Conservation (phyloP, 2,113 vertebrate genomes). For the Ramphastos sulfuratus region DNA sequence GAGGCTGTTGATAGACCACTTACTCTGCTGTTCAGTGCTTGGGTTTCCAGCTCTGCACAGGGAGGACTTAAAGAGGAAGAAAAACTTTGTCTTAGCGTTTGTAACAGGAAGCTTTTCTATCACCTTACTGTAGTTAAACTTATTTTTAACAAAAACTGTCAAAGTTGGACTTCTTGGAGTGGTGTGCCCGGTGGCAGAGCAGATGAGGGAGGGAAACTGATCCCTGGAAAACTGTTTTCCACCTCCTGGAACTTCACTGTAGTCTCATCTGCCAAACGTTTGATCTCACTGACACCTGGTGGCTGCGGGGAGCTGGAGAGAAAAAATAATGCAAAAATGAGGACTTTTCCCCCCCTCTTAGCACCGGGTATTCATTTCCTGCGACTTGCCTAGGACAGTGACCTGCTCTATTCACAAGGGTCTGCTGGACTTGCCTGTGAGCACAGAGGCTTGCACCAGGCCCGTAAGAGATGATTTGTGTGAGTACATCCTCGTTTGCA, state of each 20-base stretch:
- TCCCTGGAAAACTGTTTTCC: background rate
- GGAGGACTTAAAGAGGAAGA: slow-evolving; percentile 30
- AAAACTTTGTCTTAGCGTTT: slow-evolving; percentile 52
- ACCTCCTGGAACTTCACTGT: background rate
- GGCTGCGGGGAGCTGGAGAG: background rate
- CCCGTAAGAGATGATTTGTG: background rate
- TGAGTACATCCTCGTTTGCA: background rate
- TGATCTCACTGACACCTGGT: slow-evolving; percentile 50
- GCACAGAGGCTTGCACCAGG: background rate
- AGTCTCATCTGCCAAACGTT: background rate
- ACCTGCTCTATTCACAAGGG: background rate
- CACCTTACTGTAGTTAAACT: slow-evolving; percentile 58
- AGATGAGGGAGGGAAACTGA: background rate
- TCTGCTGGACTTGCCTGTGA: background rate
- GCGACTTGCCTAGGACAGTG: background rate
- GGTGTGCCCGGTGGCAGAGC: background rate
- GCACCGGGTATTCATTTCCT: background rate
- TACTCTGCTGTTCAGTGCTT: background rate
- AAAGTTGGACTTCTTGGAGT: slow-evolving; percentile 32
- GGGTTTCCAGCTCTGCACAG: slow-evolving; percentile 19
- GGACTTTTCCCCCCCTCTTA: background rate
- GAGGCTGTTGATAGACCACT: background rate
- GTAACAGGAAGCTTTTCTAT: slow-evolving; percentile 65
- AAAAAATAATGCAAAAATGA: background rate
- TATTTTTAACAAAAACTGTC: slow-evolving; percentile 54